phyloP scores from a whole-genome alignment of 2,888 invertebrate genomes.

The Girardia tigrina region DNA sequence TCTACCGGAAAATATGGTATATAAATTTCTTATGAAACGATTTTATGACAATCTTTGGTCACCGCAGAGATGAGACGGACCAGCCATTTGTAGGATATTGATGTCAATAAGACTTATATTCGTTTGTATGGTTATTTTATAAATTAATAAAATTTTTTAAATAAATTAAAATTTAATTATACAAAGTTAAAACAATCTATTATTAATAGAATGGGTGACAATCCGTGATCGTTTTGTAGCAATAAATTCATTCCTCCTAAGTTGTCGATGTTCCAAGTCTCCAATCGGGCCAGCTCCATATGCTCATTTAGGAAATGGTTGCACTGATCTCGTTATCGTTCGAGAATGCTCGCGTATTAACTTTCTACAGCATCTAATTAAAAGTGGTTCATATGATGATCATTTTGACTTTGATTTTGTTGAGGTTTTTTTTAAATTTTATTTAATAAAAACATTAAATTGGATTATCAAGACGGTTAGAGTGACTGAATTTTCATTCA shows the following conservation, averaged over 20 bases:
- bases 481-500: neutral
- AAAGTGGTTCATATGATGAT: neutral
- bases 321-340: slow-evolving; percentile 63
- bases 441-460: neutral
- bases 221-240: slow-evolving; percentile 57
- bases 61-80: too few species aligned
- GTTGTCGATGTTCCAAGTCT: slow-evolving; percentile 62
- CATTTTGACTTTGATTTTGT: slow-evolving; percentile 24
- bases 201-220: slow-evolving; percentile 24
- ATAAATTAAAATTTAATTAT: too few species aligned
- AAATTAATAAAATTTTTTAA: too few species aligned
- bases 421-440: neutral
- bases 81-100: too few species aligned
- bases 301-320: slow-evolving; percentile 67
- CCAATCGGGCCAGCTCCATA: slow-evolving; percentile 66
- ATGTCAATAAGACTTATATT: too few species aligned
- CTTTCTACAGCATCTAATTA: slow-evolving; percentile 58
- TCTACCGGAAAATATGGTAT: too few species aligned
- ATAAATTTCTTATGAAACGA: too few species aligned
- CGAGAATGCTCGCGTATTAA: slow-evolving; percentile 61
- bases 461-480: neutral
- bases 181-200: too few species aligned
- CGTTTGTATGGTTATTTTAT: too few species aligned
- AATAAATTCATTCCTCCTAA: slow-evolving; percentile 64
- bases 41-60: too few species aligned